Base-by-base conservation (phyloP, 2,797 vertebrate genomes). In the Sebastes goodei region DNA sequence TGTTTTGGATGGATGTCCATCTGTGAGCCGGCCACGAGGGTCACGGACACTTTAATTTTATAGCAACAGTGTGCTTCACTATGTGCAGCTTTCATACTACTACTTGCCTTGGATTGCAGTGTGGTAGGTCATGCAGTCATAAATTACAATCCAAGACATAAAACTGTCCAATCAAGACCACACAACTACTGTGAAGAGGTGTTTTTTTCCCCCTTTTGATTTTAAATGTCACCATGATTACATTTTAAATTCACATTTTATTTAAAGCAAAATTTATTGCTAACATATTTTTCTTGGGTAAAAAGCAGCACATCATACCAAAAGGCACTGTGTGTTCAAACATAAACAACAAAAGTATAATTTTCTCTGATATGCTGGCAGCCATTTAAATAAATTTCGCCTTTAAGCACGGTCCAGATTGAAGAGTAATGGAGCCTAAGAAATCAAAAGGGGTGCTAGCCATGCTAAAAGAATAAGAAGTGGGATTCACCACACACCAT, bases 371-470 rank as follows among this genome's bases (percentile, higher is more conserved):
- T 53, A 75, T 68, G 61, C 49, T 71, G 53, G 74, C 70, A 83
- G 67, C 73, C 63, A 25, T 68, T 76, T 29, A 75, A 78, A 78
- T 77, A 76, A 72, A 81, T 87, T 89, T 71, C 68, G 62, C 85
- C 92, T 89, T 88, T 80, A 87, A 87, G 84, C 85, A 80, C 29
- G 79, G 75, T 88, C 65, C 73, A 88, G 79, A 89, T 86, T 87
- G 85, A 90, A 89, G 87, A 91, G 90, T 93, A 94, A 94, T 93
- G 86, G 92, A 92, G 74, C 88, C 87, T 89, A 80, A 73, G 91
- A 93, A 92, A 91, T 90, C 87, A 86, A 90, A 91, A 92, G 63
- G 76, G 81, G 71, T 65, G 72, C 86, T 71, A 68, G 72, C 49
- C 82, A 82, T 68, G 72, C 84, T 92, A 90, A 87, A 90, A 87